Conservation (phyloP, 2,113 vertebrate genomes). For the Aix galericulata region DNA sequence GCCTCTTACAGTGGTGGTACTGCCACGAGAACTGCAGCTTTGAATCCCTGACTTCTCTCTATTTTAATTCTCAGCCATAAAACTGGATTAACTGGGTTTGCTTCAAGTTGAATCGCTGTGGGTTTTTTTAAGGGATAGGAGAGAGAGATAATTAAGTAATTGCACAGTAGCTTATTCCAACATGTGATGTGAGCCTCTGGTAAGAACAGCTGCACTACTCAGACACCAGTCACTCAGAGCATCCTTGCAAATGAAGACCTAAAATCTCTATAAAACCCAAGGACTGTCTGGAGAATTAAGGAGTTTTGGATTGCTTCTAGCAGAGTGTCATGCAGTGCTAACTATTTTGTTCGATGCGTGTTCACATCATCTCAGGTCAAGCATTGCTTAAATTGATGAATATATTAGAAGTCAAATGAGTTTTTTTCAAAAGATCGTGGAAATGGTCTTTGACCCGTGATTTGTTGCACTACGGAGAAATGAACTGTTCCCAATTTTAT, state of each 20-base stretch:
- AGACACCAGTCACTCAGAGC: constrained; percentile 30
- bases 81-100: constrained; percentile 57
- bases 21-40: constrained; percentile 7
- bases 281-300: constrained; percentile 12
- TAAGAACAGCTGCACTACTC: constrained; percentile 52
- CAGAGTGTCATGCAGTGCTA: neutral
- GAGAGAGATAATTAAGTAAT: constrained; percentile 64
- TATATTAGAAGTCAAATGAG: constrained; percentile 26
- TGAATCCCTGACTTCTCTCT: constrained; percentile 10
- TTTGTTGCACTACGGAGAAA: constrained; percentile 26
- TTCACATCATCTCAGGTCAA: constrained; percentile 37
- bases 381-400: constrained; percentile 32
- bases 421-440: neutral
- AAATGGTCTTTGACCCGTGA: constrained; percentile 29
- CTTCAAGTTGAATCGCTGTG: constrained; percentile 33
- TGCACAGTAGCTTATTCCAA: constrained; percentile 59
- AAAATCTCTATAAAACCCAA: neutral
- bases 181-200: constrained; percentile 39
- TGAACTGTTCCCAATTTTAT: neutral
- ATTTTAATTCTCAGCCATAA: constrained; percentile 43
- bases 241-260: constrained; percentile 14
- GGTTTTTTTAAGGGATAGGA: constrained; percentile 18
- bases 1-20: neutral
- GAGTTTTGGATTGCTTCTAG: constrained; percentile 8
- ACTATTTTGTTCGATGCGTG: neutral